Percentiles rank a stretch among this genome's conserved stretches.
Conservation (phyloP, 2,888 invertebrate species). For the Eupithecia exiguata region DNA sequence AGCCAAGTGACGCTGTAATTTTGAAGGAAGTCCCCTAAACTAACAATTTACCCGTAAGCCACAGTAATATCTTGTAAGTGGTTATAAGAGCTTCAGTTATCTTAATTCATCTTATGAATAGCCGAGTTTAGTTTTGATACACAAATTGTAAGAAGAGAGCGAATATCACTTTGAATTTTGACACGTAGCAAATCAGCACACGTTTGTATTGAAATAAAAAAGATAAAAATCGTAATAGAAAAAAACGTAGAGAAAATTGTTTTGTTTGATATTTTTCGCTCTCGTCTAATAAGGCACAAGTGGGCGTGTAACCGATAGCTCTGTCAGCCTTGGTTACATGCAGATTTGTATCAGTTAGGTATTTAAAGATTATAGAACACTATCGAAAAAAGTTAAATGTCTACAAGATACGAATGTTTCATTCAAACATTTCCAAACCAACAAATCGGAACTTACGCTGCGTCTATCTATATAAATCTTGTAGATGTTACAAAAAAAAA, state of each 20-base stretch:
- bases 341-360: constrained; percentile 67
- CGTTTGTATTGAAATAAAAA: constrained; percentile 50
- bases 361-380: constrained; percentile 47
- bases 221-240: constrained; percentile 40
- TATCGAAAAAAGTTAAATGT: neutral
- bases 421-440: neutral
- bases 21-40: constrained; percentile 51
- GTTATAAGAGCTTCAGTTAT: constrained; percentile 67
- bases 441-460: neutral
- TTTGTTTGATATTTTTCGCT: constrained; percentile 22
- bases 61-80: constrained; percentile 56
- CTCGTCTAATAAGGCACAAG: constrained; percentile 56
- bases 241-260: constrained; percentile 7
- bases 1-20: constrained; percentile 14
- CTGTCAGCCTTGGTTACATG: constrained; percentile 77
- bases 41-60: constrained; percentile 62
- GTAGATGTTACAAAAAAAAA: constrained; percentile 35
- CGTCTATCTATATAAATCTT: neutral
- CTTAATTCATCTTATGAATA: constrained; percentile 55
- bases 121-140: constrained; percentile 52
- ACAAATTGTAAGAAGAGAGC: constrained; percentile 63
- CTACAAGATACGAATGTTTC: neutral
- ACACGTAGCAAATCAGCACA: constrained; percentile 74
- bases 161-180: constrained; percentile 56
- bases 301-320: constrained; percentile 78